Evolutionary conservation across 1,140 invertebrate species (phyloP), one percentile per base, ranked within the genome.

Genomic region (Drosophila obscura): DNA sequence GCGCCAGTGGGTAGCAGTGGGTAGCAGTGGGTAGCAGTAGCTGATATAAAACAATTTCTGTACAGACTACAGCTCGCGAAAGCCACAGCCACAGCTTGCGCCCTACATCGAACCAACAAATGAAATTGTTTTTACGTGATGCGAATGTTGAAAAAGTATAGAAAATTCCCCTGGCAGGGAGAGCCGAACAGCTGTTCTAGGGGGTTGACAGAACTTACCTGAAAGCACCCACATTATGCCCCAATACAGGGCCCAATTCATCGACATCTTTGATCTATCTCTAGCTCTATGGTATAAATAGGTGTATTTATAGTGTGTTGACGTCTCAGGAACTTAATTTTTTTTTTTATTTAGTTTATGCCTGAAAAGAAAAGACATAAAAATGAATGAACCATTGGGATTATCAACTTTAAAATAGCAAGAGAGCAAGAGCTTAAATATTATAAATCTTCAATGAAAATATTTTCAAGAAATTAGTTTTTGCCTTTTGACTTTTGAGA

Each of bases 51-150:
- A 80, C 77, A 80, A 80, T 80, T 80, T 74, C 50, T 19, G 53
- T 39, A 46, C 24, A 53, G 71, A 5, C 28, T 39, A 41, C 28
- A 41, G 58, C 43, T 61, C 61, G 51, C 60, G 72, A 75, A n/a
- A 43, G 60, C 13, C 19, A 53, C 11, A 28, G 57, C 65, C 26
- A 6, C 6, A 28, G 26, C 26, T 24, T 1, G 2, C 4, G 2
- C 26, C 5, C 26, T 19, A 19, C 19, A 19, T 0, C 26, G 22
- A 24, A 28, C 5, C 26, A 56, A 1, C 19, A 19, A 73, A 63
- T 73, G 57, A 81, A 81, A 81, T 81, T 81, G 78, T 81, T 77
- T 73, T 73, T 81, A 81, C 78, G 78, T 81, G 78, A 73, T 73
- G 57, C 61, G 78, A 53, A 81, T 81, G 58, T 67, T 53, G 65